Percentiles rank a stretch among this genome's conserved stretches.
These are phyloP conservation scores for Siderastrea radians DNA, from an alignment of 92 coral and sea anemone species.

Conservation along the genomic window DNA sequence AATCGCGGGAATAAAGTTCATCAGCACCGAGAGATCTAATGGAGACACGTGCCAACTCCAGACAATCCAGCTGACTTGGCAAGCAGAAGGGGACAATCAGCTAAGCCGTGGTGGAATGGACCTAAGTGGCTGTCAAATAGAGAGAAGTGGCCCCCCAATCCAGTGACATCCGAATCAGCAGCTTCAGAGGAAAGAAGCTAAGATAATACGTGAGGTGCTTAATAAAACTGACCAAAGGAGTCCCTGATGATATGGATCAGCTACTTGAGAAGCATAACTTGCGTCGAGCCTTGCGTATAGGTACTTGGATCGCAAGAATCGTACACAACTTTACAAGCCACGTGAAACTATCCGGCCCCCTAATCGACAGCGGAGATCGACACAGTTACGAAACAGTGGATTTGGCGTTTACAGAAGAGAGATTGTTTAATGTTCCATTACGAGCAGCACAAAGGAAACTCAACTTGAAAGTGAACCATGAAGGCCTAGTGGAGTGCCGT, in stretches of 20 bases:
- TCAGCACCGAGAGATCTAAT: conserved; percentile 9
- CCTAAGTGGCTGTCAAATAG: conserved; percentile 42
- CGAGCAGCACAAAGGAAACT: too few species aligned
- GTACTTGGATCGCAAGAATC: conserved; percentile 27
- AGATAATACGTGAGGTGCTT: not conserved
- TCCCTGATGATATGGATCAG: conserved; percentile 13
- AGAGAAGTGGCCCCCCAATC: conserved; percentile 44
- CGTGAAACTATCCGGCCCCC: too few species aligned
- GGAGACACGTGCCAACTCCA: conserved; percentile 27
- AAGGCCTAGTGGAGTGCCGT: too few species aligned
- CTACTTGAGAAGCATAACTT: conserved; percentile 46
- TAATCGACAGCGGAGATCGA: too few species aligned
- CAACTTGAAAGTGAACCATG: too few species aligned
- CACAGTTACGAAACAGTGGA: too few species aligned
- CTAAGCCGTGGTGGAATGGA: conserved; percentile 40
- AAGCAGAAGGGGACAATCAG: conserved; percentile 39
- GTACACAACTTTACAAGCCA: too few species aligned
- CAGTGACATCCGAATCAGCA: conserved; percentile 4
- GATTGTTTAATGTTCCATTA: too few species aligned
- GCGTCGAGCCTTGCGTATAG: conserved; percentile 45
- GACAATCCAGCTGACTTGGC: conserved; percentile 39
- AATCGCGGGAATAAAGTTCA: conserved; percentile 36
- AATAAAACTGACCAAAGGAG: conserved; percentile 16
- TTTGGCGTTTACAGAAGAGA: too few species aligned
- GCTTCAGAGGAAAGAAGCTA: conserved; percentile 14